phyloP scores from a whole-genome alignment of 2,113 vertebrate genomes.

The Pachyramphus minor region DNA sequence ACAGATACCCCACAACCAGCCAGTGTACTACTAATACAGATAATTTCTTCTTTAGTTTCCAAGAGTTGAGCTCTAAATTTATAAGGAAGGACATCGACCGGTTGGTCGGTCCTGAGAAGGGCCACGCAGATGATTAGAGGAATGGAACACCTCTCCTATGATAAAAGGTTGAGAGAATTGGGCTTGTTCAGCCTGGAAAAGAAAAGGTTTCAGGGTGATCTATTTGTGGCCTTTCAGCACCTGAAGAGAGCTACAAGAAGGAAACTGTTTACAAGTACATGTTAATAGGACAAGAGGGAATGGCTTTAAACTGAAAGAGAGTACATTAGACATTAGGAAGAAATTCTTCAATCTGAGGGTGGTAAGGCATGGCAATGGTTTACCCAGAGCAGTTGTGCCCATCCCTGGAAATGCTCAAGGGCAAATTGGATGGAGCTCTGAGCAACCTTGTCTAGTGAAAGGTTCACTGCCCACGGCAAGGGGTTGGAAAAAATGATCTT shows the following conservation, averaged over 20 bases:
- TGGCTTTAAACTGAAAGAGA: neutral
- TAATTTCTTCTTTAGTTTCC: neutral
- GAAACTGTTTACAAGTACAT: neutral
- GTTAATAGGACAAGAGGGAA: neutral
- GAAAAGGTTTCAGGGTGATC: fast-evolving
- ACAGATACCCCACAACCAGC: neutral
- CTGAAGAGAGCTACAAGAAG: neutral
- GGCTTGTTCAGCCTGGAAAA: neutral
- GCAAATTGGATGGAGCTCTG: neutral
- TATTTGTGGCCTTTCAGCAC: neutral
- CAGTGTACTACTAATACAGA: neutral
- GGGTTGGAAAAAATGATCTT: neutral
- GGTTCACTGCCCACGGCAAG: neutral
- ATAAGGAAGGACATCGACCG: neutral
- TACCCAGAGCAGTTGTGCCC: neutral
- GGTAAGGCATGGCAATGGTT: no score
- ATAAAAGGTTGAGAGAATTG: neutral
- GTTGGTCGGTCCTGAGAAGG: neutral
- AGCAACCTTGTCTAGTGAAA: neutral
- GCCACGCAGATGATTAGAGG: neutral
- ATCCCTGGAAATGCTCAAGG: neutral
- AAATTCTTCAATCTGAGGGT: neutral
- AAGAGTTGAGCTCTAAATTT: neutral
- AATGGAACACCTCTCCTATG: neutral
- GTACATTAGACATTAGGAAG: no score